phyloP scores from a whole-genome alignment of 2,113 vertebrate species.

The Canis aureus region DNA sequence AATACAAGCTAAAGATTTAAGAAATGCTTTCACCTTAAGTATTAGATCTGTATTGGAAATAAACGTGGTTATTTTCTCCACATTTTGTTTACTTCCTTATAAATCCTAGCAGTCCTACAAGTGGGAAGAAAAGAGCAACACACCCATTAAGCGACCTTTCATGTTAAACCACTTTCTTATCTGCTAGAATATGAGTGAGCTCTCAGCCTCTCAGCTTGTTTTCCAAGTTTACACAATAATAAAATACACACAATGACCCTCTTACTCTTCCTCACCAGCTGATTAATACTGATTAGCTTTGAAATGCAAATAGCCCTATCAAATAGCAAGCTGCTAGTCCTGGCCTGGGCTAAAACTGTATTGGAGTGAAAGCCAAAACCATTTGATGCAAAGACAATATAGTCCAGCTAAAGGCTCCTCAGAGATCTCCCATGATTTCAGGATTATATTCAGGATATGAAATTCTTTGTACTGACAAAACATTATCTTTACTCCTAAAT shows the following conservation, averaged over 20 bases:
- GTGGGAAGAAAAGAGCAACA: slow-evolving; percentile 51
- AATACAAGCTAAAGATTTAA: slow-evolving; percentile 15
- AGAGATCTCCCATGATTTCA: slow-evolving; percentile 30
- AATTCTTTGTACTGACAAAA: slow-evolving; percentile 47
- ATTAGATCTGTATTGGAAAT: neutral
- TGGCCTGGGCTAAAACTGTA: neutral
- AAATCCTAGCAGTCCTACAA: neutral
- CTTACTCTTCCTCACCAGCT: slow-evolving; percentile 65
- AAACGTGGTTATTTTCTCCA: neutral
- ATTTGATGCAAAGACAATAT: slow-evolving; percentile 35
- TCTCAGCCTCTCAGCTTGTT: slow-evolving; percentile 44
- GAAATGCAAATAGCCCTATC: slow-evolving; percentile 79
- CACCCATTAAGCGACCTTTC: slow-evolving; percentile 60
- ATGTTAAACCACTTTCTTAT: slow-evolving; percentile 66
- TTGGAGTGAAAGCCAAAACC: slow-evolving; percentile 62
- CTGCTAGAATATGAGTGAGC: slow-evolving; percentile 49
- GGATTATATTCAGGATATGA: slow-evolving; percentile 73
- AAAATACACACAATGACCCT: slow-evolving; percentile 73
- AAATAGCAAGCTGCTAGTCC: slow-evolving; percentile 39
- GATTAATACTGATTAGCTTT: slow-evolving; percentile 71
- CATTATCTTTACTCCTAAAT: slow-evolving; percentile 34
- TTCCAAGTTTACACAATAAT: slow-evolving; percentile 75
- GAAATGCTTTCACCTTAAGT: slow-evolving; percentile 4
- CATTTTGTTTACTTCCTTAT: slow-evolving; percentile 59
- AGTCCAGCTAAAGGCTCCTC: neutral